phyloP scores from a whole-genome alignment of 2,888 invertebrate genomes.

The Eurytoma californica region DNA sequence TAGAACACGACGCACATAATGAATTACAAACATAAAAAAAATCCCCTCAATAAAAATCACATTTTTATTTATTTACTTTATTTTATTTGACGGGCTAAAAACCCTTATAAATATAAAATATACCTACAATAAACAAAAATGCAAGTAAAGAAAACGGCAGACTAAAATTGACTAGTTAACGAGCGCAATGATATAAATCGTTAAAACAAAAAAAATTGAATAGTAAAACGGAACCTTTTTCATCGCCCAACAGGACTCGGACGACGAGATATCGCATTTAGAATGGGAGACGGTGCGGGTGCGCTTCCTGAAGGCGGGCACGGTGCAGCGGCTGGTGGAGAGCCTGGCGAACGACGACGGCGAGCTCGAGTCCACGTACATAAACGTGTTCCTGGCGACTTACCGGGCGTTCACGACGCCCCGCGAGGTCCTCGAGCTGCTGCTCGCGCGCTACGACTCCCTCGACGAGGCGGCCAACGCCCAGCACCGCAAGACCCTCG shows the following conservation, averaged over 20 bases:
- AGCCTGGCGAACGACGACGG: constrained; percentile 95
- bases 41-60: too few species aligned
- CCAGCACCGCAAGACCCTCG: constrained; percentile 88
- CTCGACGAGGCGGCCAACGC: constrained; percentile 79
- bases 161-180: too few species aligned
- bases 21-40: too few species aligned
- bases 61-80: too few species aligned
- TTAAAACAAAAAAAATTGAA: background rate
- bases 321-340: constrained; percentile 94
- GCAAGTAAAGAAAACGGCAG: too few species aligned
- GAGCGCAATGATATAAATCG: too few species aligned
- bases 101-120: too few species aligned
- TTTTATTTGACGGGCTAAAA: too few species aligned
- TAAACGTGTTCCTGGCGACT: constrained; percentile 97
- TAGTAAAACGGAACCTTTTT: background rate
- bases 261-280: constrained; percentile 94
- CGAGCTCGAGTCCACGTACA: constrained; percentile 97
- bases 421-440: constrained; percentile 87
- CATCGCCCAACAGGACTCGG: constrained; percentile 82
- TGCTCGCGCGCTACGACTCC: constrained; percentile 87
- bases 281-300: constrained; percentile 99
- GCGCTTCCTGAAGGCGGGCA: constrained; percentile 96
- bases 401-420: constrained; percentile 94
- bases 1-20: too few species aligned
- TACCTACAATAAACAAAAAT: too few species aligned